Conservation (phyloP, 1,140 invertebrate genomes). For the Hyposmocoma kahamanoa region DNA sequence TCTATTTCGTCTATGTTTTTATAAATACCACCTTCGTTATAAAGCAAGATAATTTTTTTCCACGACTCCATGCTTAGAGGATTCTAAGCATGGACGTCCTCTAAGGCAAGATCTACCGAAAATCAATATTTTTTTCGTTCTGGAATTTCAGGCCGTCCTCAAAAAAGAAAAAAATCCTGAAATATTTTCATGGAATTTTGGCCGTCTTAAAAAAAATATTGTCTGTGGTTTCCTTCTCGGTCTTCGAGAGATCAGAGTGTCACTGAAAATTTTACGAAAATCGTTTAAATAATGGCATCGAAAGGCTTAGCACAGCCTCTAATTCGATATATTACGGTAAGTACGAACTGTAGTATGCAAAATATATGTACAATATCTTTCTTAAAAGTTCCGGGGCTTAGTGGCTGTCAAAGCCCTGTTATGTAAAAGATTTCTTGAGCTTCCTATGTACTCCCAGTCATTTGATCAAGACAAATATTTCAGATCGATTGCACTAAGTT, state of each 20-base stretch:
- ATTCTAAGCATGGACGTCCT: no score
- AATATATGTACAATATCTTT: constrained; percentile 9
- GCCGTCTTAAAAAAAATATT: not conserved
- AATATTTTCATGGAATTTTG: no score
- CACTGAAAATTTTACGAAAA: constrained; percentile 11
- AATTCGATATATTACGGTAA: constrained; percentile 60
- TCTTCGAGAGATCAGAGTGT: not conserved
- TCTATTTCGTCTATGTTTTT: no score
- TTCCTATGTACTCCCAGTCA: not conserved
- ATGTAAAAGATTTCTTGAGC: constrained; percentile 47
- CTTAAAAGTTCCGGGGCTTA: no score
- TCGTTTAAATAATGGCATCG: constrained; percentile 50
- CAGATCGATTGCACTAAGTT: not conserved
- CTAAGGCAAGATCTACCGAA: no score
- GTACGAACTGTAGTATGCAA: constrained; percentile 13
- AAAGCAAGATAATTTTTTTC: no score
- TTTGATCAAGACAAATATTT: no score
- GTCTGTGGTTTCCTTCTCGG: not conserved
- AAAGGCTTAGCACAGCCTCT: constrained; percentile 46
- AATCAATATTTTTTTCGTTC: no score
- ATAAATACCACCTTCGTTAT: no score
- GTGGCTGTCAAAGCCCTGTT: constrained; percentile 55
- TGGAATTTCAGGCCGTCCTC: no score
- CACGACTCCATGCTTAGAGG: no score
- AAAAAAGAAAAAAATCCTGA: no score